Evolutionary conservation across 2,113 vertebrate genomes (phyloP).

Genomic region (Grammomys dolichurus): DNA sequence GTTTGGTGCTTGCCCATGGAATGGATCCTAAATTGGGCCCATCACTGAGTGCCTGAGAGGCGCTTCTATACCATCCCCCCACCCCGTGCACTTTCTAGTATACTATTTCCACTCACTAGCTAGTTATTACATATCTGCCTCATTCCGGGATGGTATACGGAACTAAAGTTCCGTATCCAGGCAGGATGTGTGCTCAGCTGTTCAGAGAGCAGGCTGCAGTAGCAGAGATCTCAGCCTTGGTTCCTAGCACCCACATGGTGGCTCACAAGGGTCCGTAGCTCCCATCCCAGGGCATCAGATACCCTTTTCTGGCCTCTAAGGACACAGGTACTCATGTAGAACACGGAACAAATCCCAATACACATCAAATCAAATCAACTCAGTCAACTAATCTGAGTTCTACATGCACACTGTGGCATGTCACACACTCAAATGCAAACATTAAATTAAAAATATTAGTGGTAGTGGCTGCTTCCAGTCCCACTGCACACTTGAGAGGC

Average conservation of each 20-base stretch:
- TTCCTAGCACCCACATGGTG: not conserved
- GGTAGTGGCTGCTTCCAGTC: not conserved
- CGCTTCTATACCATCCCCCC: not conserved
- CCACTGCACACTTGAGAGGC: not conserved
- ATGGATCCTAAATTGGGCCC: too few species aligned
- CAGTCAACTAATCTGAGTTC: not conserved
- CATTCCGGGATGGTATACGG: not conserved
- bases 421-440: not conserved
- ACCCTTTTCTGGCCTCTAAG: not conserved
- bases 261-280: not conserved
- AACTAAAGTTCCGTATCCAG: not conserved
- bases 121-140: not conserved
- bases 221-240: not conserved
- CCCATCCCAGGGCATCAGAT: not conserved
- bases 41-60: not conserved
- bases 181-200: too few species aligned
- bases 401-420: not conserved
- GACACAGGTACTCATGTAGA: too few species aligned
- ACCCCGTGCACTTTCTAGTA: conserved; percentile 6
- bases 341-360: not conserved
- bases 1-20: too few species aligned
- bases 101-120: not conserved
- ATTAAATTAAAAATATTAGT: not conserved
- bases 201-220: not conserved
- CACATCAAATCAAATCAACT: not conserved